phyloP scores from a whole-genome alignment of 2,113 vertebrate species.

The Thomomys bottae region DNA sequence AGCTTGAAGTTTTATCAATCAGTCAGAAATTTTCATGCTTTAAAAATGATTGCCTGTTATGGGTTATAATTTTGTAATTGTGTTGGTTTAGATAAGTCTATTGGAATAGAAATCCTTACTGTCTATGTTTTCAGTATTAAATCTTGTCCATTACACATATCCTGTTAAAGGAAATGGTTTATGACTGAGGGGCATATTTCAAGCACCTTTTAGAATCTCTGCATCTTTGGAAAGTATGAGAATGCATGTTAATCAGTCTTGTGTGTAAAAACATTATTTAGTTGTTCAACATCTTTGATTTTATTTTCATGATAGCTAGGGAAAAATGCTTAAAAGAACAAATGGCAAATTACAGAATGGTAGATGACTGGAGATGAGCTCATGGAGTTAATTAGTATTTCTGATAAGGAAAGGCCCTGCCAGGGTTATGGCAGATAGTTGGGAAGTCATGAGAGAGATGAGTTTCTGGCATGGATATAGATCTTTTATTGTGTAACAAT shows the following conservation, averaged over 20 bases:
- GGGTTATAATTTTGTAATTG: slow-evolving; percentile 59
- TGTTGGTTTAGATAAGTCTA: slow-evolving; percentile 61
- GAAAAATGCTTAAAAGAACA: slow-evolving; percentile 25
- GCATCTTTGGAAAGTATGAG: slow-evolving; percentile 2
- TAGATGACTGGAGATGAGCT: not conserved
- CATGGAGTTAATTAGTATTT: not conserved
- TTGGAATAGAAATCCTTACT: slow-evolving; percentile 19
- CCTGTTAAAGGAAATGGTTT: slow-evolving; percentile 62
- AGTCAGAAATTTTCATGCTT: slow-evolving; percentile 60
- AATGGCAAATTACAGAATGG: slow-evolving; percentile 4
- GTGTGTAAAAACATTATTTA: not conserved
- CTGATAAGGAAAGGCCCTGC: not conserved
- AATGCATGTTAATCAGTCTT: not conserved
- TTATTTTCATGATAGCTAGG: slow-evolving; percentile 43
- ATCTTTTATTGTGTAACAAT: slow-evolving; percentile 66
- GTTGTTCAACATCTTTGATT: not conserved
- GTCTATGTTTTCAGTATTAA: slow-evolving; percentile 20
- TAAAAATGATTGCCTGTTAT: slow-evolving; percentile 60
- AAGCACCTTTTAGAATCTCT: slow-evolving; percentile 46
- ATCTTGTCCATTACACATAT: slow-evolving; percentile 59
- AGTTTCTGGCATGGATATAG: slow-evolving; percentile 9
- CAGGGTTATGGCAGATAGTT: not conserved
- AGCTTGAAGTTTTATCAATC: too few relatives aligned
- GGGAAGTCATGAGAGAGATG: not conserved
- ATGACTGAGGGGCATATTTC: not conserved